Conservation (phyloP, 2,888 invertebrate genomes). For the Atherix ibis region DNA sequence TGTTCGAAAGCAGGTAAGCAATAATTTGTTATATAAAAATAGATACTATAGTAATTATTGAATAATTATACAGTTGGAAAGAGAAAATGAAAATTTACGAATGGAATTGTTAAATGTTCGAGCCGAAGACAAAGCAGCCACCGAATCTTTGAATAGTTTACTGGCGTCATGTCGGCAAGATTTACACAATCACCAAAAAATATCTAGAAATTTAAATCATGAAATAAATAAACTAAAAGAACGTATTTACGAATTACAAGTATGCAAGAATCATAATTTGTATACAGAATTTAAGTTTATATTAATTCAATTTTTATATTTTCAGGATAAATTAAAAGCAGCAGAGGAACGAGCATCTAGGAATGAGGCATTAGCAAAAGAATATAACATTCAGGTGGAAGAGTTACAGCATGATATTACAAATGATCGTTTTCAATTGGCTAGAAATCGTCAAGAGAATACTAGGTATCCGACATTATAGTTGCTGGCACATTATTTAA, state of each 20-base stretch:
- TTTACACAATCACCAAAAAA: slow-evolving; percentile 30
- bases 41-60: neutral
- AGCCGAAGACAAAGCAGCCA: slow-evolving; percentile 29
- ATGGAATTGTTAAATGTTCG: slow-evolving; percentile 7
- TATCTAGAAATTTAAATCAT: slow-evolving; percentile 19
- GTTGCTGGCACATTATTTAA: too few relatives aligned
- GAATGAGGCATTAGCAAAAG: slow-evolving; percentile 21
- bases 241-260: slow-evolving; percentile 21
- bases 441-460: slow-evolving; percentile 10
- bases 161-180: slow-evolving; percentile 41
- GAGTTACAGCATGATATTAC: slow-evolving; percentile 25
- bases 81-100: slow-evolving; percentile 34
- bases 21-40: slow-evolving; percentile 11
- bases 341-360: slow-evolving; percentile 21
- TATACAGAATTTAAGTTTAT: neutral
- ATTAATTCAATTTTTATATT: slow-evolving; percentile 4
- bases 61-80: slow-evolving; percentile 32
- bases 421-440: slow-evolving; percentile 26
- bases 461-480: slow-evolving; percentile 11
- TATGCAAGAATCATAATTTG: slow-evolving; percentile 10
- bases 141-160: slow-evolving; percentile 40
- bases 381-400: slow-evolving; percentile 25
- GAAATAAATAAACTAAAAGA: slow-evolving; percentile 23
- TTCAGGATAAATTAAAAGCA: slow-evolving; percentile 20
- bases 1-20: slow-evolving; percentile 28